Conservation (phyloP, 2,113 vertebrate species). For the Chloroceryle aenea region DNA sequence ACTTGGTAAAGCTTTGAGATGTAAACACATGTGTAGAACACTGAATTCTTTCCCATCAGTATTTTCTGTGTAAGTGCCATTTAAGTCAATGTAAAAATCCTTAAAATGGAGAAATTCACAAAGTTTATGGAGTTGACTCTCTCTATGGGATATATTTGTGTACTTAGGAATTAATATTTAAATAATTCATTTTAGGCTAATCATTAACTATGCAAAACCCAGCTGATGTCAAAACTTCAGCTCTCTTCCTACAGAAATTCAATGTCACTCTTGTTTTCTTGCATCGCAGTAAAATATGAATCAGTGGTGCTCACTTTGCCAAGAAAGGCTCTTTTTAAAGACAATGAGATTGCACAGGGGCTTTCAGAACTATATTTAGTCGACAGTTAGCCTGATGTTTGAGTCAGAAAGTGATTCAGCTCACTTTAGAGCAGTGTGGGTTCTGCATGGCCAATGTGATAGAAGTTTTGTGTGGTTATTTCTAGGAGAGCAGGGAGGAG, state of each 20-base stretch:
- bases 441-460: background rate
- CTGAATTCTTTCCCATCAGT: background rate
- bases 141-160: background rate
- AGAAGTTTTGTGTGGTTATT: background rate
- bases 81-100: background rate
- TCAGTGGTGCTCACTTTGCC: background rate
- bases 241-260: background rate
- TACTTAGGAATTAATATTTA: background rate
- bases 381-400: constrained; percentile 8
- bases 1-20: background rate
- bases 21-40: background rate
- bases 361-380: constrained; percentile 49
- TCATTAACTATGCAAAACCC: constrained; percentile 18
- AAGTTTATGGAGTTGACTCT: background rate
- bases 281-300: constrained; percentile 19
- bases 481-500: background rate
- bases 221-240: constrained; percentile 7
- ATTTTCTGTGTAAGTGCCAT: background rate
- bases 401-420: constrained; percentile 44
- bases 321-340: background rate
- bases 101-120: background rate
- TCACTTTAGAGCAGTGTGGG: background rate
- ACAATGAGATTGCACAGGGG: background rate
- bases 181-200: constrained; percentile 1
- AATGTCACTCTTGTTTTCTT: background rate